phyloP scores from a whole-genome alignment of 2,113 vertebrate genomes.

The Amphiprion percula region DNA sequence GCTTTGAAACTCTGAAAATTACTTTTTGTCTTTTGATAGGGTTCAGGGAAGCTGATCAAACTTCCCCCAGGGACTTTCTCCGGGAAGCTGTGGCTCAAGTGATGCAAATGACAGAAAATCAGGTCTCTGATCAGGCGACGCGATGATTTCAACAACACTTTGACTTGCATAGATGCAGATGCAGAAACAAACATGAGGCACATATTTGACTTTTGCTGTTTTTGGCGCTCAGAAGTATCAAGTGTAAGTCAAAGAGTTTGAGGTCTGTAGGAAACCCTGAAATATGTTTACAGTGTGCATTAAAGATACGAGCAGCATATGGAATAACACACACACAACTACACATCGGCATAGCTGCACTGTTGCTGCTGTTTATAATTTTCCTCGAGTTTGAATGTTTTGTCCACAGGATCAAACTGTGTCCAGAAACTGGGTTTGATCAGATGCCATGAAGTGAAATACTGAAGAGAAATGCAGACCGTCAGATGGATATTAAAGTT shows the following conservation, averaged over 20 bases:
- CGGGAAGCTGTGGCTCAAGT: conserved; percentile 36
- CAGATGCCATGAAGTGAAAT: conserved; percentile 36
- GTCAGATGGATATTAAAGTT: conserved; percentile 30
- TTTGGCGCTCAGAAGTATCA: neutral
- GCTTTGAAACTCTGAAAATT: conserved; percentile 16
- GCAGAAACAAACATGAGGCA: neutral
- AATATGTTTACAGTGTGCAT: no score
- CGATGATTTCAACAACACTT: conserved; percentile 30
- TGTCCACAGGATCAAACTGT: conserved; percentile 48
- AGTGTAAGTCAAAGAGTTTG: neutral
- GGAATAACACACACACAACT: neutral
- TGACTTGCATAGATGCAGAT: neutral
- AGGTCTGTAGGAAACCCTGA: no score
- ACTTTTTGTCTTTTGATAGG: conserved; percentile 32
- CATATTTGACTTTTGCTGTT: neutral
- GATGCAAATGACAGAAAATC: conserved; percentile 68
- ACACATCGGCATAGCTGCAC: neutral
- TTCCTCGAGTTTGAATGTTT: conserved; percentile 39
- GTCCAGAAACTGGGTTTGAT: conserved; percentile 60
- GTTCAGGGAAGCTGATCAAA: conserved; percentile 57
- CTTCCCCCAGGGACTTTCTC: conserved; percentile 61
- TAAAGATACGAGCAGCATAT: no score
- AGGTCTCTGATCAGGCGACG: conserved; percentile 35
- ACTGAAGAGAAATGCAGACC: conserved; percentile 42
- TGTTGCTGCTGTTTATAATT: conserved; percentile 28